A percentile compares a stretch with the other conserved stretches of the same genome.
Conservation (phyloP, 2,888 invertebrate species). For the Dione juno region DNA sequence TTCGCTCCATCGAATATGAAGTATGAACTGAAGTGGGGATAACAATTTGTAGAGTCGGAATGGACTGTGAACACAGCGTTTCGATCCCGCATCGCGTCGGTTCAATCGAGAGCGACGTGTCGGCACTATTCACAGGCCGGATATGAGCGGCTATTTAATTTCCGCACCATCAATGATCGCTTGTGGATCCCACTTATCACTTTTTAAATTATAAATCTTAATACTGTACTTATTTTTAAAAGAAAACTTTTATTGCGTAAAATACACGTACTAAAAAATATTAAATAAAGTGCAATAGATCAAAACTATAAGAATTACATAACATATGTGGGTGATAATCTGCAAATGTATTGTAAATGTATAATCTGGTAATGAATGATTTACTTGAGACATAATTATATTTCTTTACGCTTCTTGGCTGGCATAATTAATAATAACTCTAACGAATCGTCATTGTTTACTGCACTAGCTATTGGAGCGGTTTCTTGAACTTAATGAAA, state of each 20-base stretch:
- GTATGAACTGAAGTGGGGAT: conserved; percentile 30
- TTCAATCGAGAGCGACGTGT: conserved; percentile 29
- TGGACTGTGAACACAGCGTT: conserved; percentile 27
- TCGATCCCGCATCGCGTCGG: conserved; percentile 31
- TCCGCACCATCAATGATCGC: conserved; percentile 76
- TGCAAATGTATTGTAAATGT: too few species aligned
- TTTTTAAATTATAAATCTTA: conserved; percentile 46
- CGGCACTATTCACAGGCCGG: conserved; percentile 66
- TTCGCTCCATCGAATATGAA: conserved; percentile 33
- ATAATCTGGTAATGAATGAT: too few species aligned
- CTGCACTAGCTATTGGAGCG: too few species aligned
- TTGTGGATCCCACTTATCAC: conserved; percentile 59
- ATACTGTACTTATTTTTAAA: neutral
- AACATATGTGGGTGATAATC: too few species aligned
- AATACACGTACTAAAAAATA: too few species aligned
- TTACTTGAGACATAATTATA: too few species aligned
- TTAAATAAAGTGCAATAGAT: neutral
- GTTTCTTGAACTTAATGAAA: too few species aligned
- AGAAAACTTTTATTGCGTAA: neutral
- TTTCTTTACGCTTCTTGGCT: too few species aligned
- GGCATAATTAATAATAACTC: too few species aligned
- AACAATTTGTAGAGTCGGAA: conserved; percentile 34
- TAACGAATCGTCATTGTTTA: too few species aligned
- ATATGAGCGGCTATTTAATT: conserved; percentile 81
- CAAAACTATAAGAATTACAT: neutral